A percentile compares a stretch with the other conserved stretches of the same genome.
These are phyloP conservation scores for Lasioglossum figueresi DNA, from an alignment of 2,888 invertebrate genomes.

Conservation along the genomic window DNA sequence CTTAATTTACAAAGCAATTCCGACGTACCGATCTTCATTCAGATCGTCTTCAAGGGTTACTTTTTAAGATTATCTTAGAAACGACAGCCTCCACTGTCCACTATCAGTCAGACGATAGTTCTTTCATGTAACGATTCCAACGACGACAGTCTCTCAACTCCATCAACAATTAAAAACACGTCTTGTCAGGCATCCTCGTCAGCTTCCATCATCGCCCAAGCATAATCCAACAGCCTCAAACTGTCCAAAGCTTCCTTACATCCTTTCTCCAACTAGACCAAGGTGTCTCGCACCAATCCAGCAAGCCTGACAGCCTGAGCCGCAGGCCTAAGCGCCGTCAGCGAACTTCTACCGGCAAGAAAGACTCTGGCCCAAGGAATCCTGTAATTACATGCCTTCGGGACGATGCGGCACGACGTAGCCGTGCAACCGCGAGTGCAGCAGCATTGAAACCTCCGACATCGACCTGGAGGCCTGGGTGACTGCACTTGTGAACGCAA, in stretches of 20 bases:
- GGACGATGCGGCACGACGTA: background rate
- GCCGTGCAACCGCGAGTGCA: background rate
- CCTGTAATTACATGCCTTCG: slow-evolving; percentile 35
- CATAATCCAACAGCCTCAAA: background rate
- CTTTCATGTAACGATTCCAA: background rate
- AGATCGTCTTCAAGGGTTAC: too few relatives aligned
- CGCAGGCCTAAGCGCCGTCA: background rate
- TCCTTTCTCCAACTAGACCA: background rate
- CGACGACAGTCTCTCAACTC: background rate
- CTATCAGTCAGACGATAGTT: background rate
- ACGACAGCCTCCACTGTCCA: background rate
- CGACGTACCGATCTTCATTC: too few relatives aligned
- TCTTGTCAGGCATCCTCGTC: background rate
- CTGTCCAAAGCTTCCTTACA: background rate
- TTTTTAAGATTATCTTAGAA: background rate
- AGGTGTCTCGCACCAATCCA: background rate
- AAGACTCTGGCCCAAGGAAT: slow-evolving; percentile 32
- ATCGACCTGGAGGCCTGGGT: slow-evolving; percentile 35
- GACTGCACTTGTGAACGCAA: slow-evolving; percentile 56
- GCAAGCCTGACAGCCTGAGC: background rate
- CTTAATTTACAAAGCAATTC: too few relatives aligned
- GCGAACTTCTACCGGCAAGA: slow-evolving; percentile 1
- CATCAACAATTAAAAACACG: background rate
- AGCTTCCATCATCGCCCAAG: background rate
- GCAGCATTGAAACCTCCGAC: slow-evolving; percentile 38